Evolutionary conservation across 2,888 invertebrate genomes (phyloP), one percentile per base, ranked within the genome.

Genomic region (Drosophila longiperda): DNA sequence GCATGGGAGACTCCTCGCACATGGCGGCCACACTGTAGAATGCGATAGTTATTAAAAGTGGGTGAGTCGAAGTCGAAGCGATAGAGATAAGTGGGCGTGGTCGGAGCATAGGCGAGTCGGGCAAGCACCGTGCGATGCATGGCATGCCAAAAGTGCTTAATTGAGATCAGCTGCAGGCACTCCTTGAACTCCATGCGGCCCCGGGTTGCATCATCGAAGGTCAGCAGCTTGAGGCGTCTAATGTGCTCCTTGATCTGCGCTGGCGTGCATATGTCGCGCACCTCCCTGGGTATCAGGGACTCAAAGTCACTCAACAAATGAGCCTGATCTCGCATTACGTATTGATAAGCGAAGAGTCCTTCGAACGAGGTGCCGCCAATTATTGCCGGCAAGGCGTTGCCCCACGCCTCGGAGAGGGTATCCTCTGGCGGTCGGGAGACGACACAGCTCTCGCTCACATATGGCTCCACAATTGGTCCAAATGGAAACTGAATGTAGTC

Each of bases 321-420:
- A 6, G 68, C 48, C 7, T 78, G 40, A 53, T 81, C 80, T 6
- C 48, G 60, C 66, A 79, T 33, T 15, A 58, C 75, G 61, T 72
- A 69, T 32, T 87, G 80, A 79, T 91, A 92, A 49, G 83, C 80
- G 11, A 92, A 80, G 3, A 92, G 75, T 0, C 93, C 93, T 60
- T 93, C 93, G 32, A 91, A 91, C 0, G 92, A 91, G 29, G 83
- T 91, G 3, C 91, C 91, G 3, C 93, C 93, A 54, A 93, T 83
- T 2, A 93, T 83, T 49, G 93, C 29, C 0, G 92, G 92, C 55
- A 93, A 77, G 0, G 85, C 70, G 54, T 92, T 91, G 38, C 91
- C 86, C 93, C 93, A 93, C 4, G 92, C 79, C 0, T 75, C 75
- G 7, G 88, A 68, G 23, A 90, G 62, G 75, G 91, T 84, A 36